Base-by-base conservation (phyloP, 64 coral and sea anemone species). In the Pocillopora damicornis region DNA sequence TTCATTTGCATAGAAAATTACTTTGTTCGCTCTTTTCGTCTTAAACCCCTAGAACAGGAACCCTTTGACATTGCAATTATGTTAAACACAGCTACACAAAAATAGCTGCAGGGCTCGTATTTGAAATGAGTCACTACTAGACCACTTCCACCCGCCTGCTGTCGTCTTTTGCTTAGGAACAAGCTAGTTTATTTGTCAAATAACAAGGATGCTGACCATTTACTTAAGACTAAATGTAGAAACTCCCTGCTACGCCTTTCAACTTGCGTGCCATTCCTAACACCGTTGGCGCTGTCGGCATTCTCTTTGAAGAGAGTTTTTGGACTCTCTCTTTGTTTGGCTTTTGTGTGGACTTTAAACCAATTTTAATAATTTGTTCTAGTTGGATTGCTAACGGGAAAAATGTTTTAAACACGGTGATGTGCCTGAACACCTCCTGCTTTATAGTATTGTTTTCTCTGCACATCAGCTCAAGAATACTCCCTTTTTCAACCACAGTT, bases 341-440 rank as follows among this genome's bases (percentile, higher is more conserved):
- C 79, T 81, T n/a, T 81, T 81, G 79, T 81, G 62, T 60, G 12
- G 57, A 37, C 16, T 83, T 22, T 45, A 42, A 45, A 18, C 11
- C 20, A 10, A 83, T 83, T 83, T 83, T 12, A 36, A 83, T 83
- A 83, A 67, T 83, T 83, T 17, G 80, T 83, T 83, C 80, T 68
- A 61, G 61, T 45, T 83, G 80, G 35, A 0, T 36, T 56, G 35
- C 4, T 68, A n/a, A 16, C 15, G 10, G 37, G 59, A 83, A 81
- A 68, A 35, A 67, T 34, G 35, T 68, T 83, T 83, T 83, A 22
- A 83, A 83, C 38, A 18, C 15, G 1, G 14, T 34, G 15, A 38
- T 71, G n/a, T 71, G 67, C 18, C n/a, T 71, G 67, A 71, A 23
- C 67, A 71, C 23, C 66, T n/a, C 25, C 23, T 0, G 25, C 67